A percentile compares a stretch with the other conserved stretches of the same genome.
These are phyloP conservation scores for Shargacucullia verbasci DNA, from an alignment of 2,888 invertebrate species.

Conservation along the genomic window DNA sequence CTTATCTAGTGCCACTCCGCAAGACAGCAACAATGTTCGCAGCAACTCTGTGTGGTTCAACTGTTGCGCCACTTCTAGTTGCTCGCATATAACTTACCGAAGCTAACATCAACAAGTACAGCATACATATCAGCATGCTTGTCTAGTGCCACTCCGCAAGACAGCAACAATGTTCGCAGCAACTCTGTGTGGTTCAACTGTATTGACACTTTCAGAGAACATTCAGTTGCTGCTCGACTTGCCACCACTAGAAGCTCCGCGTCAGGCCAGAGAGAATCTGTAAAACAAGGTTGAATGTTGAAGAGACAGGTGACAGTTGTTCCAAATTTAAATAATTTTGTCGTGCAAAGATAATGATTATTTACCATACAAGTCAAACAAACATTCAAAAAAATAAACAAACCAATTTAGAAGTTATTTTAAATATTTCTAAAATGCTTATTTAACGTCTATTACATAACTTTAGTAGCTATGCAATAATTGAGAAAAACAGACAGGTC, in stretches of 20 bases:
- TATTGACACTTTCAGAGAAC: conserved; percentile 90
- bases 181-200: conserved; percentile 94
- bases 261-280: conserved; percentile 93
- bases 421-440: too few relatives aligned
- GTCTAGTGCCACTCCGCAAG: conserved; percentile 93
- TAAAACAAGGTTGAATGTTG: not conserved
- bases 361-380: too few relatives aligned
- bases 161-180: conserved; percentile 92
- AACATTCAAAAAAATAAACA: too few relatives aligned
- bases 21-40: not conserved
- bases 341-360: too few relatives aligned
- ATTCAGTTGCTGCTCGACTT: conserved; percentile 84
- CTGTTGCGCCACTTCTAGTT: conserved; percentile 91
- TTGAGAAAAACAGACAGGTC: too few relatives aligned
- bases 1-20: too few relatives aligned
- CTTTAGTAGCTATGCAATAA: too few relatives aligned
- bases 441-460: too few relatives aligned
- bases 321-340: too few relatives aligned
- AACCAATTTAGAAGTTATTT: too few relatives aligned
- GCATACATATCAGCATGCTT: conserved; percentile 82
- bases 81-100: conserved; percentile 74
- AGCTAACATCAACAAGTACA: conserved; percentile 77
- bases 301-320: too few relatives aligned
- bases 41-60: conserved; percentile 92
- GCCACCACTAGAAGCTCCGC: conserved; percentile 95